Evolutionary conservation across 2,888 invertebrate species (phyloP), one percentile per base, ranked within the genome.

Genomic region (Ophraella communa): DNA sequence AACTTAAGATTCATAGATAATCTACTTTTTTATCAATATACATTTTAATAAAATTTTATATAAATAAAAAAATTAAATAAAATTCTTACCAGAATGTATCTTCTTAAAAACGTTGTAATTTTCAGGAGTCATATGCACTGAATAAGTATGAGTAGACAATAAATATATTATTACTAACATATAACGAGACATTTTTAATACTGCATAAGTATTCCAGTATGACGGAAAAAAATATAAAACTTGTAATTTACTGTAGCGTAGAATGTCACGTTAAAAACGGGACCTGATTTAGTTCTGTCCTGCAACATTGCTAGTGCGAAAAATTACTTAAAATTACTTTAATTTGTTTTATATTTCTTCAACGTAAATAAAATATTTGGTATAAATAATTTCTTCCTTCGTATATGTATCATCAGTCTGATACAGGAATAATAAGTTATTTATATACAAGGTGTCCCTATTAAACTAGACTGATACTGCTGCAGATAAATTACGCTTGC

Each of bases 51-150:
- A n/a, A n/a, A n/a, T n/a, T n/a, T n/a, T n/a, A n/a, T n/a, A 27
- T 21, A 35, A 42, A 10, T 35, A 39, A 18, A 18, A 18, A 20
- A 44, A 18, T 7, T 3, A 11, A 17, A 44, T 7, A 42, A 42
- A 42, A n/a, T 42, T 10, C 62, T 66, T 54, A 68, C 68, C 68
- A 10, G 69, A 66, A 52, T 67, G 67, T 17, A 69, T 62, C 62
- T 67, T 70, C n/a, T 66, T 64, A 17, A 70, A 62, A 3, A 68
- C 64, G 39, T 64, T 66, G 24, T 69, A 66, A 20, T 66, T 68
- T 58, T 62, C 58, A 23, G 27, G 4, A 33, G 20, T 33, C 24
- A 24, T 49, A 21, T 51, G 35, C 3, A 24, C 44, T 14, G 39
- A 5, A 27, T 18, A 21, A 18, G 39, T 24, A 11, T 30, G 44